These are phyloP conservation scores for Lordiphosa stackelbergi DNA, from an alignment of 1,140 invertebrate species.

Conservation along the genomic window DNA sequence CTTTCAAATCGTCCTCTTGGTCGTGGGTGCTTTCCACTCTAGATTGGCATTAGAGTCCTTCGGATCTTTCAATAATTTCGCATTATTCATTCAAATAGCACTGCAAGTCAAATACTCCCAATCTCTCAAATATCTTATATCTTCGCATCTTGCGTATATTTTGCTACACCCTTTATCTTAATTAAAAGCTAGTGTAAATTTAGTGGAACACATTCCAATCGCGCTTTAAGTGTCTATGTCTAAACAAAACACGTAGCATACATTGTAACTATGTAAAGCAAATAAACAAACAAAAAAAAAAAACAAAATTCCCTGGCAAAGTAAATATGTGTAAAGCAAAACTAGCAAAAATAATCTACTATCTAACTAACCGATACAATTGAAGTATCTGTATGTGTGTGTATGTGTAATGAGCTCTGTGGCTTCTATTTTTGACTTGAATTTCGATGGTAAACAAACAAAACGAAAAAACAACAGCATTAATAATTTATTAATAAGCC, in stretches of 20 bases:
- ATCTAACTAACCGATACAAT: too few relatives aligned
- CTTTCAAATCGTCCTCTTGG: too few relatives aligned
- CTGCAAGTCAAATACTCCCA: too few relatives aligned
- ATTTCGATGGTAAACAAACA: conserved; percentile 24
- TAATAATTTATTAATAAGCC: conserved; percentile 50
- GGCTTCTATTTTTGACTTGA: conserved; percentile 60
- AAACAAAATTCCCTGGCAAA: conserved; percentile 40
- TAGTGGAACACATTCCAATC: conserved; percentile 43
- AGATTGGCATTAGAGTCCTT: too few relatives aligned
- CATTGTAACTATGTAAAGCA: conserved; percentile 61
- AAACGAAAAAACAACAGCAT: conserved; percentile 42
- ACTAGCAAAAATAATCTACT: conserved; percentile 24
- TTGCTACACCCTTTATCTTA: conserved; percentile 3
- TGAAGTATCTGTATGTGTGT: conserved; percentile 34
- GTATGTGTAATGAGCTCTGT: conserved; percentile 46
- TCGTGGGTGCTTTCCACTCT: too few relatives aligned
- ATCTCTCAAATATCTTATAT: too few relatives aligned
- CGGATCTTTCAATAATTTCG: too few relatives aligned
- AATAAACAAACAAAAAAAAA: conserved; percentile 19
- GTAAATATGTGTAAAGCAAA: conserved; percentile 71
- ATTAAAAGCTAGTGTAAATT: conserved; percentile 30
- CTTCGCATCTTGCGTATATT: too few relatives aligned
- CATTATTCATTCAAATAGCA: too few relatives aligned
- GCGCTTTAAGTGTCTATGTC: conserved; percentile 67
- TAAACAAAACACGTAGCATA: conserved; percentile 54